Evolutionary conservation across 2,113 vertebrate species (phyloP).

Genomic region (Dasyprocta punctata): DNA sequence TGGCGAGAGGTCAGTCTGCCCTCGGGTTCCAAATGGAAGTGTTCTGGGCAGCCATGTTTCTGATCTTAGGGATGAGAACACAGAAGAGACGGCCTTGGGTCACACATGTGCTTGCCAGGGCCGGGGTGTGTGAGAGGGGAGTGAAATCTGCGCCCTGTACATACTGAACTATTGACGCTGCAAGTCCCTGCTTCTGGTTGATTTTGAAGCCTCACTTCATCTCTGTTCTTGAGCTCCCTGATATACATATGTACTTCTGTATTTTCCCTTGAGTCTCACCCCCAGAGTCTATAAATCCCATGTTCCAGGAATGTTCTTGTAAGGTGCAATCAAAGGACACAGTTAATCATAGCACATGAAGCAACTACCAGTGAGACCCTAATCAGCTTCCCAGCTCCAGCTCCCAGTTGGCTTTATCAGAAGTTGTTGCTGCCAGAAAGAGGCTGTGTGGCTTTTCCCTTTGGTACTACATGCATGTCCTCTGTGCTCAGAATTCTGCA

Average conservation of each 20-base stretch:
- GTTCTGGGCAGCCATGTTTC: neutral
- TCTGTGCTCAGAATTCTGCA: neutral
- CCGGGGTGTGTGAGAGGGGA: fast-evolving
- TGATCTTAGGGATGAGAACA: neutral
- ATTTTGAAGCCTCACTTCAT: neutral
- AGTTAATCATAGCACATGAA: neutral
- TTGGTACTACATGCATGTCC: fast-evolving
- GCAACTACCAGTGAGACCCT: neutral
- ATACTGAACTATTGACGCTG: fast-evolving
- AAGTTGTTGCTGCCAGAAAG: neutral
- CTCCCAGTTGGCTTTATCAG: fast-evolving
- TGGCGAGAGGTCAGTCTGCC: neutral
- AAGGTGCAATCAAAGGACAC: neutral
- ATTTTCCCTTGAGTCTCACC: neutral
- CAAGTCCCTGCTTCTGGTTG: neutral
- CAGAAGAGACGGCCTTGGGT: neutral
- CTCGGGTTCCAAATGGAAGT: neutral
- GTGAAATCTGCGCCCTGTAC: fast-evolving
- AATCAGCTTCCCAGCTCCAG: fast-evolving
- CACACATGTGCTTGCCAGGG: fast-evolving
- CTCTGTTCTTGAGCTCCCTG: neutral
- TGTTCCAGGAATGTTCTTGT: neutral
- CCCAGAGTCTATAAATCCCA: neutral
- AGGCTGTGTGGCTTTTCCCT: neutral
- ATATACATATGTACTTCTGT: neutral